Conservation (phyloP, 2,797 vertebrate species). For the Amphiprion clarkii region DNA sequence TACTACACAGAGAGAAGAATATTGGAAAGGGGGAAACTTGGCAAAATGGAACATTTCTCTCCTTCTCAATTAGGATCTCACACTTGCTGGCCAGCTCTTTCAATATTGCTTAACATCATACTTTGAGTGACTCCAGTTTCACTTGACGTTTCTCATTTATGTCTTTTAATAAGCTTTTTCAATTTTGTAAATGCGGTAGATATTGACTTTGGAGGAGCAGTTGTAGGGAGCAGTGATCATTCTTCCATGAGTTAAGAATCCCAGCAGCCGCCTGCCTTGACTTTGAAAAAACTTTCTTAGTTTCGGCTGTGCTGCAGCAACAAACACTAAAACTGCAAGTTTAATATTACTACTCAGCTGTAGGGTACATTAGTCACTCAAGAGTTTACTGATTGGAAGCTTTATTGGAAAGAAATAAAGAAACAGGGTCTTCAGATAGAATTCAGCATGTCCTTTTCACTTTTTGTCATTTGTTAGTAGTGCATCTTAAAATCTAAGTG, state of each 20-base stretch:
- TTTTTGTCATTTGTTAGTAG: conserved; percentile 7
- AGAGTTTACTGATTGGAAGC: conserved; percentile 16
- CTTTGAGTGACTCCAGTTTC: conserved; percentile 40
- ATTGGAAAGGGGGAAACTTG: conserved; percentile 30
- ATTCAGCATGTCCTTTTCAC: neutral
- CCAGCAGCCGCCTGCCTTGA: conserved; percentile 39
- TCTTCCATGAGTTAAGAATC: conserved; percentile 49
- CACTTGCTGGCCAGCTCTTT: conserved; percentile 39
- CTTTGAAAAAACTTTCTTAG: conserved; percentile 29
- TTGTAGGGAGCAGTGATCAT: conserved; percentile 43
- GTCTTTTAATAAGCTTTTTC: conserved; percentile 70
- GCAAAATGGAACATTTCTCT: conserved; percentile 48
- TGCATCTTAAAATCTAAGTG: neutral
- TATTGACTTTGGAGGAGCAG: conserved; percentile 62
- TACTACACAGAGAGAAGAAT: conserved; percentile 40
- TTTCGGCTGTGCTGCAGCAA: conserved; percentile 33
- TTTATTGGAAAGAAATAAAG: conserved; percentile 5
- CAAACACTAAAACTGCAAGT: conserved; percentile 19
- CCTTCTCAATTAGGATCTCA: conserved; percentile 51
- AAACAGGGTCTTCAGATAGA: neutral
- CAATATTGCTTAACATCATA: conserved; percentile 59
- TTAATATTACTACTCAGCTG: conserved; percentile 21
- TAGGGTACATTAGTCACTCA: conserved; percentile 24
- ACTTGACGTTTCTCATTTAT: conserved; percentile 56
- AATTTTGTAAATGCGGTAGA: conserved; percentile 70